phyloP scores from a whole-genome alignment of 1,140 invertebrate genomes.

The Drosophila seguyi region DNA sequence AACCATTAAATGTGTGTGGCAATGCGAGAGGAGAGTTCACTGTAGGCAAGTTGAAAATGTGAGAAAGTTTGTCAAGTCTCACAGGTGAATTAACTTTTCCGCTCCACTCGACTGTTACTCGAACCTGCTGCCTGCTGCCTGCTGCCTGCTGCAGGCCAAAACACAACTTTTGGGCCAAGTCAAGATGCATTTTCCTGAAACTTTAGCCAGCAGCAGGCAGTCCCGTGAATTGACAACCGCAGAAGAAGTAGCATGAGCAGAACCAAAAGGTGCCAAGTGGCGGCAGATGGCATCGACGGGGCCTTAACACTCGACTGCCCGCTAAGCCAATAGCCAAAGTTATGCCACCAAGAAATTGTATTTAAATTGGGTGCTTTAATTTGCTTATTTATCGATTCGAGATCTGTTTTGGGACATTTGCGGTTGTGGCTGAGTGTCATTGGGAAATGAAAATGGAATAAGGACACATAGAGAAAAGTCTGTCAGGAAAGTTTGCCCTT shows the following conservation, averaged over 20 bases:
- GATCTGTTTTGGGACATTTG: slow-evolving; percentile 20
- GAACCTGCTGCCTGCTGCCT: slow-evolving; percentile 26
- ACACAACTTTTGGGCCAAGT: slow-evolving; percentile 68
- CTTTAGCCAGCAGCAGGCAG: slow-evolving; percentile 58
- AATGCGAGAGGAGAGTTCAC: slow-evolving; percentile 24
- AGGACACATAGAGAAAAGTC: neutral
- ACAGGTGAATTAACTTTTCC: slow-evolving; percentile 81
- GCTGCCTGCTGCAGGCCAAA: slow-evolving; percentile 52
- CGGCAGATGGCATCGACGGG: slow-evolving; percentile 36
- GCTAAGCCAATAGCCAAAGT: slow-evolving; percentile 57
- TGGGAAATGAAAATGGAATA: slow-evolving; percentile 7
- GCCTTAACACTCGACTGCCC: slow-evolving; percentile 67
- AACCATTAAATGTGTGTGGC: slow-evolving; percentile 68
- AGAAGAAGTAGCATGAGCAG: slow-evolving; percentile 34
- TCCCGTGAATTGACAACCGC: slow-evolving; percentile 72
- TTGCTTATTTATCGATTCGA: slow-evolving; percentile 15
- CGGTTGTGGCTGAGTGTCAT: neutral
- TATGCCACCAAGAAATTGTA: slow-evolving; percentile 50
- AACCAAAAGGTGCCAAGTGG: slow-evolving; percentile 34
- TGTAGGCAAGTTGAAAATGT: slow-evolving; percentile 46
- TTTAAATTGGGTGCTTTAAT: slow-evolving; percentile 62
- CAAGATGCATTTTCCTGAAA: slow-evolving; percentile 77
- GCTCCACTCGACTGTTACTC: slow-evolving; percentile 59
- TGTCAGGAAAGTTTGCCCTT: neutral
- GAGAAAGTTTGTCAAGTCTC: slow-evolving; percentile 77